Evolutionary conservation across 2,888 invertebrate genomes (phyloP), one percentile per base, ranked within the genome.

Genomic region (Fissipunctia ypsillon): DNA sequence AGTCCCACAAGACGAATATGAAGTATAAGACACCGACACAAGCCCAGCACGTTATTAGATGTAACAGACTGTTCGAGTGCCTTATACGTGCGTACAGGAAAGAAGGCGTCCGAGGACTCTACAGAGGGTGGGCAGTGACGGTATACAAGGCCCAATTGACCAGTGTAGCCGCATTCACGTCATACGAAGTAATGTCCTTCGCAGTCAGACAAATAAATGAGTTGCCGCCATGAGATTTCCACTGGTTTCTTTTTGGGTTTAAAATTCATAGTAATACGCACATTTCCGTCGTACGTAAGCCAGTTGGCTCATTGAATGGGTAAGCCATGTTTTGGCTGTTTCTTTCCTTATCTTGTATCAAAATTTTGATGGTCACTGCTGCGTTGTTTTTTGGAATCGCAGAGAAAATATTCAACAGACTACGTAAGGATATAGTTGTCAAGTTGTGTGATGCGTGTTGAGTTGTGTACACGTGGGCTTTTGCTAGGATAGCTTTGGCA

Each of bases 121-220:
- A 88, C 75, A 84, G 92, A 28, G 96, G 96, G 0, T 93, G 93
- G 91, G 83, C 86, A 1, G 90, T 95, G 14, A 95, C 95, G 0
- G 84, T 95, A 0, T 90, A 89, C 71, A 96, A 96, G 67, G 91
- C 96, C 0, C 95, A 95, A 56, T 2, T 95, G 1, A 92, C 93
- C 2, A 95, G 93, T 67, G 72, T 96, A 0, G 83, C 93, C 0
- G 91, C 93, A 0, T 96, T 94, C 76, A 94, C 94, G 0, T 88
- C 92, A 0, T 96, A 96, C 70, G 96, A 96, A 79, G 85, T 94
- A 0, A 63, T 91, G 2, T 95, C 95, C 76, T 91, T 88, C 57
- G 64, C 83, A 0, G 76, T 93, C 2, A 91, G 94, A 68, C 91
- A 10, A n/a, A 0, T 12, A 10, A 64, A 64, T 35, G 16, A 2